A percentile compares a stretch with the other conserved stretches of the same genome.
phyloP scores from a whole-genome alignment of 2,113 vertebrate species.

The Ameiurus melas region DNA sequence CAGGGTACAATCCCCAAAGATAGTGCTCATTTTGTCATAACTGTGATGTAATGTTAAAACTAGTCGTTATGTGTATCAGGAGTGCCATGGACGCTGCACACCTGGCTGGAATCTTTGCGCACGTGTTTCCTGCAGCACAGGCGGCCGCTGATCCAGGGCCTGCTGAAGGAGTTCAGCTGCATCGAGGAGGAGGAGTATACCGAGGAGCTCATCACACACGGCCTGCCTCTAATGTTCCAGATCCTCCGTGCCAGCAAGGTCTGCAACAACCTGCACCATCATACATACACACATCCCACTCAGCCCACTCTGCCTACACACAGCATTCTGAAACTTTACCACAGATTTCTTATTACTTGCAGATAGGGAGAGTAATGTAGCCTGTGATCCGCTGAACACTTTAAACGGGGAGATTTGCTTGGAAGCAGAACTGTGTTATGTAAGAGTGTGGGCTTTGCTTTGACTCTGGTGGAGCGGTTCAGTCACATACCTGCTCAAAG shows the following conservation, averaged over 20 bases:
- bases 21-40: background rate
- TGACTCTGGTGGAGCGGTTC: constrained; percentile 4
- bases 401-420: constrained; percentile 8
- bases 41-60: constrained; percentile 16
- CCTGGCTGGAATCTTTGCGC: constrained; percentile 77
- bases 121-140: constrained; percentile 75
- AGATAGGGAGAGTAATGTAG: constrained; percentile 12
- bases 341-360: constrained; percentile 21
- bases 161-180: constrained; percentile 78
- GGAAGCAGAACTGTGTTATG: constrained; percentile 32
- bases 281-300: constrained; percentile 25
- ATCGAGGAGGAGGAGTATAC: constrained; percentile 79
- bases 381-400: constrained; percentile 22
- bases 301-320: constrained; percentile 32
- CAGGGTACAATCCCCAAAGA: background rate
- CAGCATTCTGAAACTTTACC: constrained; percentile 1
- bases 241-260: constrained; percentile 80
- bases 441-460: constrained; percentile 36
- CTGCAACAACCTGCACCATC: constrained; percentile 15
- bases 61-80: constrained; percentile 53
- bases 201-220: constrained; percentile 77
- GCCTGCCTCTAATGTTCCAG: constrained; percentile 79
- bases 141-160: constrained; percentile 73
- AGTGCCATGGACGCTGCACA: constrained; percentile 79
- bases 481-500: constrained; percentile 11